Evolutionary conservation across 2,113 vertebrate species (phyloP).

Genomic region (Furnarius figulus): DNA sequence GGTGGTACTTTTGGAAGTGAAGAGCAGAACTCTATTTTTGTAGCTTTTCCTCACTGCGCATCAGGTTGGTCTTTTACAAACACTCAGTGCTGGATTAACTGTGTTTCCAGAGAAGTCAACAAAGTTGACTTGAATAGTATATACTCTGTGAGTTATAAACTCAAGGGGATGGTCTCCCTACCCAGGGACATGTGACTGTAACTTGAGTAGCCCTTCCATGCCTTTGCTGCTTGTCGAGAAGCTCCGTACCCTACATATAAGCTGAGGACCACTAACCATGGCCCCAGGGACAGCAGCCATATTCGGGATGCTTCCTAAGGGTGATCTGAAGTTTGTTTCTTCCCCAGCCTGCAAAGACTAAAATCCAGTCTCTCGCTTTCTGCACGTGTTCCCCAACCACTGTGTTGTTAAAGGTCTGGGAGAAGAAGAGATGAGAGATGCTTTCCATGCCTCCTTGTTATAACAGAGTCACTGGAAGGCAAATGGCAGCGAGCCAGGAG

Average conservation of each 20-base stretch:
- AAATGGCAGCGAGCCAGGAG: constrained; percentile 59
- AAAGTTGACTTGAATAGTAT: neutral
- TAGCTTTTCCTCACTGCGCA: neutral
- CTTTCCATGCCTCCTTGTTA: constrained; percentile 42
- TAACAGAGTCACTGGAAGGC: constrained; percentile 47
- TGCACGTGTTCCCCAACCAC: neutral
- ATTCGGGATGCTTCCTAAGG: neutral
- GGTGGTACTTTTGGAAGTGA: constrained; percentile 18
- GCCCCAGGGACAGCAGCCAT: neutral
- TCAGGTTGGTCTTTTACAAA: neutral
- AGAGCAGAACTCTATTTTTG: constrained; percentile 40
- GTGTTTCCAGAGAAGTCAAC: neutral
- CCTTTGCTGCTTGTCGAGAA: neutral
- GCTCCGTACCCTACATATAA: accelerated
- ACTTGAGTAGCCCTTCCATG: accelerated
- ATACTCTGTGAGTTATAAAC: neutral
- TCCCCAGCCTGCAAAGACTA: neutral
- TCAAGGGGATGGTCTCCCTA: neutral
- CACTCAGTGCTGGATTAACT: neutral
- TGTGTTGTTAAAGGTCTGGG: neutral
- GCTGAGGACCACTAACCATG: neutral
- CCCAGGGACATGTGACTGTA: accelerated
- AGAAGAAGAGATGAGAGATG: constrained; percentile 36
- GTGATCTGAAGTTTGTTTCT: neutral
- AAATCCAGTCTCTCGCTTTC: neutral